A percentile compares a stretch with the other conserved stretches of the same genome.
Conservation (phyloP, 2,797 vertebrate genomes). For the Halcyon smyrnensis region DNA sequence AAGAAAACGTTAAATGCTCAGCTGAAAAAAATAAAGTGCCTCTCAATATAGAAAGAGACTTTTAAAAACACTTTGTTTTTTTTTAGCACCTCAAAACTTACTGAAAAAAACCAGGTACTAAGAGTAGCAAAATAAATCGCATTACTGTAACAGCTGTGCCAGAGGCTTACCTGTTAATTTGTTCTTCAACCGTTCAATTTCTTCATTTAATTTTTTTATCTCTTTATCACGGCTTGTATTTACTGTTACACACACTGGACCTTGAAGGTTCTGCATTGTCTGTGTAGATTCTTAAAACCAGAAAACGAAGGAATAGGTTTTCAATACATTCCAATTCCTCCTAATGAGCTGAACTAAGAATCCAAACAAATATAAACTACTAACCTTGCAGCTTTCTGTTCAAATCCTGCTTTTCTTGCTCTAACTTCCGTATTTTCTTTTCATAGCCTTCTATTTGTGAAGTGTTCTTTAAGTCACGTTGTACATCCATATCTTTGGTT, state of each 20-base stretch:
- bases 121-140: neutral
- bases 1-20: neutral
- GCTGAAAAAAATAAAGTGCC: neutral
- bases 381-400: conserved; percentile 91
- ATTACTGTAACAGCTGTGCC: neutral
- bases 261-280: conserved; percentile 85
- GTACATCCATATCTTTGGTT: conserved; percentile 76
- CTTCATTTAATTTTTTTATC: conserved; percentile 94
- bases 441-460: conserved; percentile 90
- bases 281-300: conserved; percentile 87
- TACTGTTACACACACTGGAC: conserved; percentile 81
- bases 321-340: neutral
- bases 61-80: neutral
- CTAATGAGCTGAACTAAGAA: neutral
- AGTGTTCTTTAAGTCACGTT: conserved; percentile 80
- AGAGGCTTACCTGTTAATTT: conserved; percentile 87
- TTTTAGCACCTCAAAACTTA: neutral
- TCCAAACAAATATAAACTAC: neutral
- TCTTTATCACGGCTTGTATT: conserved; percentile 89
- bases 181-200: conserved; percentile 93
- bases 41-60: neutral
- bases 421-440: conserved; percentile 88
- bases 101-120: neutral
- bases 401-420: conserved; percentile 94
- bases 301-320: neutral